A percentile compares a stretch with the other conserved stretches of the same genome.
These are phyloP conservation scores for Ispidina picta DNA, from an alignment of 2,797 vertebrate genomes.

Conservation along the genomic window DNA sequence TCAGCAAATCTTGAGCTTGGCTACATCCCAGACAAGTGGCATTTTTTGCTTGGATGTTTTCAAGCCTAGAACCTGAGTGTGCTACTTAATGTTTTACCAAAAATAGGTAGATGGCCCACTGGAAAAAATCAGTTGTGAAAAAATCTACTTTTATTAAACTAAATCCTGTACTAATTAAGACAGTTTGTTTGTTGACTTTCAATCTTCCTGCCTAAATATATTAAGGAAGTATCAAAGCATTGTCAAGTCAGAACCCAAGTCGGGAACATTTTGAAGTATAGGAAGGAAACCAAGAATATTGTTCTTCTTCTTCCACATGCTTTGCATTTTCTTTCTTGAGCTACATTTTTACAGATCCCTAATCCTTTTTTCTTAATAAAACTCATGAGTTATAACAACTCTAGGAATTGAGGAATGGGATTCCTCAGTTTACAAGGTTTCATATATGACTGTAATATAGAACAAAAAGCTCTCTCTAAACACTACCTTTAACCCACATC, in stretches of 20 bases:
- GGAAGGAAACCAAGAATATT: background rate
- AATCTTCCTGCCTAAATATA: background rate
- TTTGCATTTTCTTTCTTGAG: background rate
- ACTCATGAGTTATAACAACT: background rate
- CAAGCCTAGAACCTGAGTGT: background rate
- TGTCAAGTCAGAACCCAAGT: background rate
- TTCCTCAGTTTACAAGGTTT: background rate
- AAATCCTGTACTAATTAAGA: background rate
- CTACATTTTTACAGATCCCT: background rate
- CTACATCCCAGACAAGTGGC: background rate
- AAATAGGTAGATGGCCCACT: background rate
- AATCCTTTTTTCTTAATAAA: background rate
- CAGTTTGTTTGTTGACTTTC: background rate
- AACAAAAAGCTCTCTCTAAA: background rate
- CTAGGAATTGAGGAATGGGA: background rate
- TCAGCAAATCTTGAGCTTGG: background rate
- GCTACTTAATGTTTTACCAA: background rate
- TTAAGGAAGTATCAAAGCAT: background rate
- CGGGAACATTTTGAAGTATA: background rate
- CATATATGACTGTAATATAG: background rate
- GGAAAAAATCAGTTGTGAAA: background rate
- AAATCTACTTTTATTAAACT: background rate
- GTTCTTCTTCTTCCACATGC: background rate
- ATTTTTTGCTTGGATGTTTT: background rate
- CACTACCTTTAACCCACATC: background rate